Percentiles rank a stretch among this genome's conserved stretches.
phyloP scores from a whole-genome alignment of 2,888 invertebrate genomes.

The Tachina fera region DNA sequence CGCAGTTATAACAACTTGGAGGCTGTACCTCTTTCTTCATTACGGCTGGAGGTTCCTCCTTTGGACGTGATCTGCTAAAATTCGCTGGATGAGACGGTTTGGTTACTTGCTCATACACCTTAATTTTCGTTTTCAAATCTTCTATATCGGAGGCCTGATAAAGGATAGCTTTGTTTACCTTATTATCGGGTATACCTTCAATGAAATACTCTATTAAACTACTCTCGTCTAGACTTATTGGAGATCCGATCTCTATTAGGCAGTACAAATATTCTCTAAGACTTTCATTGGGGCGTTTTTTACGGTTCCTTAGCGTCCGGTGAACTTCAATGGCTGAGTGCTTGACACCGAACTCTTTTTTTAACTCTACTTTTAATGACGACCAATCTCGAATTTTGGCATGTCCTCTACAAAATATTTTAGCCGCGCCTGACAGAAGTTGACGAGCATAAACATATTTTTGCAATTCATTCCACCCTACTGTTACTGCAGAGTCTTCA shows the following conservation, averaged over 20 bases:
- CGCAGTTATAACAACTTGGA: neutral
- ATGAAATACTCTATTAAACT: constrained; percentile 59
- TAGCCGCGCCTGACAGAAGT: constrained; percentile 62
- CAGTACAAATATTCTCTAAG: constrained; percentile 6
- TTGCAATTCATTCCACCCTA: constrained; percentile 59
- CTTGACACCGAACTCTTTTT: constrained; percentile 48
- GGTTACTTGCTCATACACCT: constrained; percentile 43
- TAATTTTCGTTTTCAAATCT: constrained; percentile 40
- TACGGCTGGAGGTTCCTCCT: neutral
- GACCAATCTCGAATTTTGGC: constrained; percentile 20
- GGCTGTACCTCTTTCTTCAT: neutral
- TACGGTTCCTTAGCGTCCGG: neutral
- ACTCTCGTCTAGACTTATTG: neutral
- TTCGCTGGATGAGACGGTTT: neutral
- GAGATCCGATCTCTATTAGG: neutral
- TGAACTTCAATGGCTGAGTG: constrained; percentile 58
- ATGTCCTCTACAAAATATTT: constrained; percentile 59
- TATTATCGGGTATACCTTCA: constrained; percentile 54
- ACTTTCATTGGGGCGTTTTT: too few species aligned
- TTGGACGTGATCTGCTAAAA: neutral
- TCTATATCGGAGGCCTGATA: constrained; percentile 31
- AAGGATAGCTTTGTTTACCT: constrained; percentile 26
- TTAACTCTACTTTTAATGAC: constrained; percentile 33
- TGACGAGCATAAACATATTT: constrained; percentile 60
- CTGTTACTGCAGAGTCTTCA: constrained; percentile 46